phyloP scores from a whole-genome alignment of 2,113 vertebrate genomes.

The Cyphomyrus plagiostoma region DNA sequence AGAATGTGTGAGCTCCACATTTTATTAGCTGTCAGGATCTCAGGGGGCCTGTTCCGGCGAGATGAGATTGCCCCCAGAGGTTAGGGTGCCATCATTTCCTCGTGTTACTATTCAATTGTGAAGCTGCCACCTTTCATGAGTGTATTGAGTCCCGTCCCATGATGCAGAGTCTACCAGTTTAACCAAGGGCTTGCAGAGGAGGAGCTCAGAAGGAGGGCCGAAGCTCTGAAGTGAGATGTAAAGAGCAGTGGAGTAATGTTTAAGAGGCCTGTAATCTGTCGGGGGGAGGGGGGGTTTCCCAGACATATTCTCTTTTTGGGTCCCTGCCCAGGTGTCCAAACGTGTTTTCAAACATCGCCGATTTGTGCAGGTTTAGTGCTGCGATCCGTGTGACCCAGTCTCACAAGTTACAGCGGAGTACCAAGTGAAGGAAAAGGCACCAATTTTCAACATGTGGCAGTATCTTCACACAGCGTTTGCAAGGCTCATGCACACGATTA shows the following conservation, averaged over 20 bases:
- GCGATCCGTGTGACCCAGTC: too few species aligned
- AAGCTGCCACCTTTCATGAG: not conserved
- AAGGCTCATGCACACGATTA: too few species aligned
- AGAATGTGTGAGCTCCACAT: not conserved
- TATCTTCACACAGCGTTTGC: too few species aligned
- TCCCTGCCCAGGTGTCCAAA: too few species aligned
- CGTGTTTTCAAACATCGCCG: too few species aligned
- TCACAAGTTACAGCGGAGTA: too few species aligned
- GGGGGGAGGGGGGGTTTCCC: not conserved
- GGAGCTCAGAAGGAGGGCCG: not conserved
- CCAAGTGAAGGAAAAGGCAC: too few species aligned
- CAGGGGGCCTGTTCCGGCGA: not conserved
- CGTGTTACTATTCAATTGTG: constrained; percentile 1
- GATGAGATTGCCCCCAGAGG: not conserved
- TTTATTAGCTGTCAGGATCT: constrained; percentile 2
- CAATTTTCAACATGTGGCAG: too few species aligned
- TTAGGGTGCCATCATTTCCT: not conserved
- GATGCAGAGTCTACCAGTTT: not conserved
- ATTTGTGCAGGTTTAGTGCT: too few species aligned
- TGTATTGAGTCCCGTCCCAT: not conserved
- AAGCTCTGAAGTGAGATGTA: not conserved
- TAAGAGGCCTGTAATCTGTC: not conserved
- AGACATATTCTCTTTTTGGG: too few species aligned
- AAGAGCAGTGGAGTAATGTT: not conserved
- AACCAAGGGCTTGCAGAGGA: not conserved